These are phyloP conservation scores for Sebastes kiyomatsui DNA, from an alignment of 2,797 vertebrate species.

Conservation along the genomic window DNA sequence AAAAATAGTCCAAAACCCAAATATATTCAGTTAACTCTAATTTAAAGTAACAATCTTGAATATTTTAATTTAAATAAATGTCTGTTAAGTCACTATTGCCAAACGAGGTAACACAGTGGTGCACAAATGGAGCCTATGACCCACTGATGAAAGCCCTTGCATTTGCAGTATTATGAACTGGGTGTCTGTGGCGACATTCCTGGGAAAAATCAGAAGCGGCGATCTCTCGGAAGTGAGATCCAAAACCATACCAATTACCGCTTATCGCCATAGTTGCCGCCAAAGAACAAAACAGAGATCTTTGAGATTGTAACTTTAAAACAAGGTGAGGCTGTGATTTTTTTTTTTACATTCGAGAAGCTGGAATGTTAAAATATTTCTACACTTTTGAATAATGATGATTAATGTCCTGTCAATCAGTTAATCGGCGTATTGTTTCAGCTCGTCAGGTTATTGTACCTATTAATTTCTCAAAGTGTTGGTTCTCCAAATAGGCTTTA, in stretches of 20 bases:
- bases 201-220: background rate
- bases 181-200: background rate
- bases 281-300: background rate
- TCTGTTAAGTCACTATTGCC: too few species aligned
- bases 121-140: too few species aligned
- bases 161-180: background rate
- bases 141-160: background rate
- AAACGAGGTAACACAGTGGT: too few species aligned
- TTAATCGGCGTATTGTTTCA: too few species aligned
- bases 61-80: too few species aligned
- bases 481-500: slow-evolving; percentile 72
- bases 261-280: background rate
- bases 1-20: background rate
- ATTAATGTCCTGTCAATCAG: background rate
- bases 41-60: too few species aligned
- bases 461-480: background rate
- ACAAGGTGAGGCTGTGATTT: background rate
- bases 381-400: background rate
- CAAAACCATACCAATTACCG: background rate
- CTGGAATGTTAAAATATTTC: background rate
- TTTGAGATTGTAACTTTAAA: background rate
- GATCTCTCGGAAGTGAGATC: too few species aligned
- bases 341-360: background rate
- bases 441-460: background rate
- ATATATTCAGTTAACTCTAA: background rate